Evolutionary conservation across 2,888 invertebrate genomes (phyloP), one percentile per base, ranked within the genome.

Genomic region (Calephelis perditalis): DNA sequence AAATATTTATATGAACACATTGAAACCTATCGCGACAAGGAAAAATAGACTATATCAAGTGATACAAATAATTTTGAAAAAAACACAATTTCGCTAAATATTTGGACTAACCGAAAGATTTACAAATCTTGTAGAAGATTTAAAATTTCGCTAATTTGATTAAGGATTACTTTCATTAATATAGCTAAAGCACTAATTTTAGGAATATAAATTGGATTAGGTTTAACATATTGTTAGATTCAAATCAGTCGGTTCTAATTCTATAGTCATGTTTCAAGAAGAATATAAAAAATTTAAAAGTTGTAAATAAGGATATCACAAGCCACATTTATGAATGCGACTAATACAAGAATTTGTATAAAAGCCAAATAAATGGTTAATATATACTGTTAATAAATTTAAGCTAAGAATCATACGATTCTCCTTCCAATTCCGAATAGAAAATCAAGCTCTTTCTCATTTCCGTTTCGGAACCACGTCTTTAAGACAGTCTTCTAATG

Each of bases 401-500:
- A 40, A 49, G 10, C 8, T 49, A 49, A 49, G 49, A 49, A 49
- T 49, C 49, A 49, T 49, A 49, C 10, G 26, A 49, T 26, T 26
- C 15, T 9, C 26, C 49, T 49, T 26, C 49, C 49, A 49, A 9
- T 58, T 55, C 40, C 63, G 61, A 65, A 62, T 63, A 63, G 65
- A 62, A 63, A 49, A 12, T 49, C 49, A 49, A 49, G 49, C 67
- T 67, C 65, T 63, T 63, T 66, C 64, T 54, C 65, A 64, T 64
- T 63, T 68, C 68, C 66, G 68, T 71, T 70, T 71, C 69, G 75
- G 72, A 70, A 72, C 77, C 74, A 73, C 78, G 71, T 81, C 82
- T 84, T 85, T 80, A 83, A 87, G 88, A 89, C 88, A 89, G 89
- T 89, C 89, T 89, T 89, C 84, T 86, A 73, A 87, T 87, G 87